Evolutionary conservation across 2,888 invertebrate genomes (phyloP).

Genomic region (Pristionchus exspectatus): DNA sequence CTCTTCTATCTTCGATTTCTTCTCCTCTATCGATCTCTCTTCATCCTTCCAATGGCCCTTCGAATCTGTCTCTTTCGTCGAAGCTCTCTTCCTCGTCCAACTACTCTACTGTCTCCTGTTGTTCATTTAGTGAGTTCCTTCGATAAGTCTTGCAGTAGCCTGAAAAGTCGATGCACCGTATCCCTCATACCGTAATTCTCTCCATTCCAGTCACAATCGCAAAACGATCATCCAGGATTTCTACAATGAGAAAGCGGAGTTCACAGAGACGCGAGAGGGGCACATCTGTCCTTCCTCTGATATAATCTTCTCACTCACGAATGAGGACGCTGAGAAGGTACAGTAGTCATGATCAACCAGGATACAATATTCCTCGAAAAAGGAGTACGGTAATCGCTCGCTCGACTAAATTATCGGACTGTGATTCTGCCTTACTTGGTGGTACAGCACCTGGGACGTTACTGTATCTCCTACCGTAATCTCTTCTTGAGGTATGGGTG

Average conservation of each 20-base stretch:
- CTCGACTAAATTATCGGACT: too few species aligned
- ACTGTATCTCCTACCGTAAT: background rate
- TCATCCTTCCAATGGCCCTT: background rate
- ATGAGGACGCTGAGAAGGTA: conserved; percentile 35
- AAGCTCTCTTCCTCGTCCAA: conserved; percentile 36
- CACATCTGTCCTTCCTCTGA: conserved; percentile 52
- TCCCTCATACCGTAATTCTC: background rate
- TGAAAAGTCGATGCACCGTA: too few species aligned
- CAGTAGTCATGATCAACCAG: background rate
- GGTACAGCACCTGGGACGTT: background rate
- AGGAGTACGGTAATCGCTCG: background rate
- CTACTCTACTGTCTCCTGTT: conserved; percentile 13
- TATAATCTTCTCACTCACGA: conserved; percentile 20
- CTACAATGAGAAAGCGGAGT: background rate
- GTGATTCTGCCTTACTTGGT: background rate
- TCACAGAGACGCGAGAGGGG: background rate
- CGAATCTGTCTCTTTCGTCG: background rate
- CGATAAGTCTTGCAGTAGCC: too few species aligned
- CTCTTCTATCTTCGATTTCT: background rate
- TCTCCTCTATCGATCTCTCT: background rate
- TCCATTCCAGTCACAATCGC: conserved; percentile 29
- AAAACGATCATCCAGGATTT: conserved; percentile 49
- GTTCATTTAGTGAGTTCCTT: conserved; percentile 33
- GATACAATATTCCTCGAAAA: background rate
- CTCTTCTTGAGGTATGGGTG: conserved; percentile 23